These are phyloP conservation scores for Chrysodeixis includens DNA, from an alignment of 2,888 invertebrate genomes.

Conservation along the genomic window DNA sequence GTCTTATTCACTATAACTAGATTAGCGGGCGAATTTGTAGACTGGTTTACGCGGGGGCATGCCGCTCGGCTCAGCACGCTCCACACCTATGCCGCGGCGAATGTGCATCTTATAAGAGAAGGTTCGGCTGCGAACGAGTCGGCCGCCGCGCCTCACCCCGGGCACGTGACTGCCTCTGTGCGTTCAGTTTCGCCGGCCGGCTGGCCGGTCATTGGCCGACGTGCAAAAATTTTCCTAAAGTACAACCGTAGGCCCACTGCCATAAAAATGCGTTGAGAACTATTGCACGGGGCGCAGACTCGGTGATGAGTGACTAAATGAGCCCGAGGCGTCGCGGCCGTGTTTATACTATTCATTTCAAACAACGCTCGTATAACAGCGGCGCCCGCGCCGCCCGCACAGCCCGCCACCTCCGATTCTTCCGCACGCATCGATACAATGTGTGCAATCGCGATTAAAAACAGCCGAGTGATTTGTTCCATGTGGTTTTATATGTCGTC, in stretches of 20 bases:
- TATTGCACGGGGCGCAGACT: constrained; percentile 72
- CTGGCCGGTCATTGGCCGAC: constrained; percentile 85
- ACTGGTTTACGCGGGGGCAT: constrained; percentile 80
- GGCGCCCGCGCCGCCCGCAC: constrained; percentile 66
- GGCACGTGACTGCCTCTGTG: constrained; percentile 87
- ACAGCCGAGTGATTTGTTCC: constrained; percentile 67
- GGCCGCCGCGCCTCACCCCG: constrained; percentile 88
- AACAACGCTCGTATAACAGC: constrained; percentile 78
- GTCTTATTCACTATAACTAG: constrained; percentile 78
- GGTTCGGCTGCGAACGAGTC: constrained; percentile 83
- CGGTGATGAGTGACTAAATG: constrained; percentile 73
- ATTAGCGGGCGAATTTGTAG: constrained; percentile 72
- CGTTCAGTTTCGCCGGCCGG: constrained; percentile 84
- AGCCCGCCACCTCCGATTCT: constrained; percentile 58
- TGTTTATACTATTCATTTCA: constrained; percentile 75
- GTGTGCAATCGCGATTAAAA: constrained; percentile 67
- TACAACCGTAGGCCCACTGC: constrained; percentile 75
- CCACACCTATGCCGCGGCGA: constrained; percentile 85
- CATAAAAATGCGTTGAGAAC: constrained; percentile 78
- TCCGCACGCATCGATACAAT: constrained; percentile 70
- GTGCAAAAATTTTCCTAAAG: constrained; percentile 78
- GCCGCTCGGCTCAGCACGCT: constrained; percentile 82
- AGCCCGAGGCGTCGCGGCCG: constrained; percentile 61
- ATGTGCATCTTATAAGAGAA: constrained; percentile 88
- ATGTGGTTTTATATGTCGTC: constrained; percentile 70